These are phyloP conservation scores for Procavia capensis DNA, from an alignment of 2,113 vertebrate genomes.

Conservation along the genomic window DNA sequence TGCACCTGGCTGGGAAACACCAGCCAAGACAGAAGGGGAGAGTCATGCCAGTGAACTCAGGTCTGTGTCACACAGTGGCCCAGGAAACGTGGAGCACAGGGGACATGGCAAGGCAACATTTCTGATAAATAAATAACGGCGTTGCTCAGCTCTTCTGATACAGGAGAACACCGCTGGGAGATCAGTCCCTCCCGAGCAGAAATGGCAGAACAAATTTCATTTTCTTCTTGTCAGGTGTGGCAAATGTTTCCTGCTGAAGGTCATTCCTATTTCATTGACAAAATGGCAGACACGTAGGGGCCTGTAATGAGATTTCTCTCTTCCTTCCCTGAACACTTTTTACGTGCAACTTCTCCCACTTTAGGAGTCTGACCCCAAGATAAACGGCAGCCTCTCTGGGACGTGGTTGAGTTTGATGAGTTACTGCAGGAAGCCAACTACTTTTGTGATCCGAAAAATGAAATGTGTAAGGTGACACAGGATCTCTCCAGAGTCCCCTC, in stretches of 20 bases:
- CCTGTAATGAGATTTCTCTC: background rate
- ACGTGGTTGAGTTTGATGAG: background rate
- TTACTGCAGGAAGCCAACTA: constrained; percentile 19
- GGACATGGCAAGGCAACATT: background rate
- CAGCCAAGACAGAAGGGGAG: background rate
- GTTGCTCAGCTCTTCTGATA: background rate
- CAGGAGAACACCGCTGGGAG: background rate
- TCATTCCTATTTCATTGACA: background rate
- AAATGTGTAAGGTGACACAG: background rate
- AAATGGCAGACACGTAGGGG: background rate
- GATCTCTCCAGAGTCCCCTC: constrained; percentile 3
- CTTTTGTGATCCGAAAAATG: constrained; percentile 47
- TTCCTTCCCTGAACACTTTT: background rate
- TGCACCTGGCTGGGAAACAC: constrained; percentile 23
- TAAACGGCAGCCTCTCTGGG: background rate
- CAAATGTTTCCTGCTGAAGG: background rate
- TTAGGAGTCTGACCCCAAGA: background rate
- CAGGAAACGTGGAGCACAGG: background rate
- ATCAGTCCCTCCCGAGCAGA: background rate
- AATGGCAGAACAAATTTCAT: background rate
- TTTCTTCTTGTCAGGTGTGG: background rate
- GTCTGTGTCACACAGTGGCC: rapidly evolving
- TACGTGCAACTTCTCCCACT: background rate
- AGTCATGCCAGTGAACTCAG: background rate
- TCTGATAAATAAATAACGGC: background rate